Percentiles rank a stretch among this genome's conserved stretches.
These are phyloP conservation scores for Trachelipus rathkii DNA, from an alignment of 1,140 invertebrate genomes.

Conservation along the genomic window DNA sequence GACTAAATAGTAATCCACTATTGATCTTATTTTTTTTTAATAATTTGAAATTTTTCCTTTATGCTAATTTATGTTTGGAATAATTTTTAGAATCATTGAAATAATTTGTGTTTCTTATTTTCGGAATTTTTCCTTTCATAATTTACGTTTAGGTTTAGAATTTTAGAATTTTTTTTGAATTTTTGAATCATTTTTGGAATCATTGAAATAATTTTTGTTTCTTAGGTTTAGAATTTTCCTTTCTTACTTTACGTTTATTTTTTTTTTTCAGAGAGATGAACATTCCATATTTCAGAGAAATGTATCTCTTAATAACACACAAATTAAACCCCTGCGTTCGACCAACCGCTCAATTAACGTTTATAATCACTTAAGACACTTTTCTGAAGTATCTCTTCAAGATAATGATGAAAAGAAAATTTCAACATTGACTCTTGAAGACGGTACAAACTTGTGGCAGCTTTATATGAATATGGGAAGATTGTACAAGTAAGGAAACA, in stretches of 20 bases:
- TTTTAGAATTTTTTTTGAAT: no score
- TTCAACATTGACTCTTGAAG: constrained; percentile 25
- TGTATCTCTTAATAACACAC: constrained; percentile 37
- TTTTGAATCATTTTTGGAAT: no score
- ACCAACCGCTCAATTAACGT: constrained; percentile 41
- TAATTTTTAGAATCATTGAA: no score
- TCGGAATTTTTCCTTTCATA: no score
- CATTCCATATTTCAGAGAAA: constrained; percentile 36
- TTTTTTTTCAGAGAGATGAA: constrained; percentile 37
- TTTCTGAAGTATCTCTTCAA: neutral
- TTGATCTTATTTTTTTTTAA: no score
- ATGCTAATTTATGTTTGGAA: no score
- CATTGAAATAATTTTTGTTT: no score
- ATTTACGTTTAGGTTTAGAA: no score
- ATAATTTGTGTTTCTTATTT: no score
- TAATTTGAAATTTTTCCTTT: no score
- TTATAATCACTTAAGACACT: constrained; percentile 32
- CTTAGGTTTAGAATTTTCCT: neutral
- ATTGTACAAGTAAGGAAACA: constrained; percentile 34
- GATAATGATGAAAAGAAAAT: neutral
- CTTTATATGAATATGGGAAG: constrained; percentile 38
- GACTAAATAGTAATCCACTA: no score
- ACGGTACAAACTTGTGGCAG: constrained; percentile 39
- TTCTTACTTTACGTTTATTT: neutral
- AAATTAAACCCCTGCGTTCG: constrained; percentile 41